A percentile compares a stretch with the other conserved stretches of the same genome.
Conservation (phyloP, 1,140 invertebrate species). For the Neuroterus valhalla region DNA sequence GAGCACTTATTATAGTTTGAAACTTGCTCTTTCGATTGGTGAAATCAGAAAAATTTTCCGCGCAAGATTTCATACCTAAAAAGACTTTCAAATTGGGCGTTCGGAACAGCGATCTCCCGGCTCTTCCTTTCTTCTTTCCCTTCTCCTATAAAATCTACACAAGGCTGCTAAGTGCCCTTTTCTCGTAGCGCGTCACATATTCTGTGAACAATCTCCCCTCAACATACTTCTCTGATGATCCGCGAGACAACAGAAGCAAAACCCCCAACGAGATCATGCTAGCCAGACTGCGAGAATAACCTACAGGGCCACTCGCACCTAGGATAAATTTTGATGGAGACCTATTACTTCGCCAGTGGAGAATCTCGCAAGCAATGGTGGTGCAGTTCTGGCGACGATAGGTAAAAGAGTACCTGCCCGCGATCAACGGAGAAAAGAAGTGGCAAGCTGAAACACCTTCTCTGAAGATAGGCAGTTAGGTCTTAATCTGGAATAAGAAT, state of each 20-base stretch:
- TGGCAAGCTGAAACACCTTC: conserved; percentile 36
- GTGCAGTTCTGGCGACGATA: conserved; percentile 35
- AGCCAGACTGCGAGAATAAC: too few relatives aligned
- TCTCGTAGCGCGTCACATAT: too few relatives aligned
- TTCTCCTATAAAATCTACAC: too few relatives aligned
- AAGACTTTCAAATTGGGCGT: too few relatives aligned
- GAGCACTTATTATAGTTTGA: too few relatives aligned
- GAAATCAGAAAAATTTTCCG: too few relatives aligned
- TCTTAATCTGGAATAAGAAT: neutral
- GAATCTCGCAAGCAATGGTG: neutral
- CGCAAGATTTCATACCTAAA: too few relatives aligned
- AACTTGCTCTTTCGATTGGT: too few relatives aligned
- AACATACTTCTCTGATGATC: conserved; percentile 51
- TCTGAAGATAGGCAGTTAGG: neutral
- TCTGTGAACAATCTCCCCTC: conserved; percentile 50
- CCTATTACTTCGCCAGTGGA: neutral
- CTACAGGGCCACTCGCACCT: neutral
- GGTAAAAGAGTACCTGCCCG: conserved; percentile 36
- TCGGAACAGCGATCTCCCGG: too few relatives aligned
- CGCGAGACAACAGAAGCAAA: conserved; percentile 47
- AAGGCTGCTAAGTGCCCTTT: too few relatives aligned
- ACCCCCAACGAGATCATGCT: conserved; percentile 57
- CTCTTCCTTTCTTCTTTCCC: too few relatives aligned
- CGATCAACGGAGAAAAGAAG: neutral
- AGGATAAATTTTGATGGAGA: neutral